Base-by-base conservation (phyloP, 2,113 vertebrate species). In the Tachycineta bicolor region DNA sequence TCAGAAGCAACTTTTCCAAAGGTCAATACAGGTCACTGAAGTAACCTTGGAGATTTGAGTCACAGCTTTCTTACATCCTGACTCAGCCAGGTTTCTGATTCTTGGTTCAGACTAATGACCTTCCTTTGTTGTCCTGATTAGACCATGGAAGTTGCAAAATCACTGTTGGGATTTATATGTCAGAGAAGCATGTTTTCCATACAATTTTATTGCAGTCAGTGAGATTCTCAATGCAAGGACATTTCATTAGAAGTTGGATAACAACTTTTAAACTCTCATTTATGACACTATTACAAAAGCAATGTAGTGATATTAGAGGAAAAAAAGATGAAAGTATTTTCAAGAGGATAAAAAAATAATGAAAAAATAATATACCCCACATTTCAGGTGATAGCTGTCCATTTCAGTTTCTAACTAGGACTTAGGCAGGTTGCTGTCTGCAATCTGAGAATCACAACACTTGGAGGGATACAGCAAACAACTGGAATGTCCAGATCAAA, bases 41-140 rank as follows among this genome's bases (percentile, higher is more conserved):
- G 31, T 52, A 73, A 88, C 84, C 85, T 83, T 53, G 34, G 87
- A 80, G 55, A 73, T 73, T 83, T 83, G 79, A 84, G 23, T 69
- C 79, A 62, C 67, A 74, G 53, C 74, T 91, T 84, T 82, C 83
- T 90, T 69, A 44, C 56, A 87, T 77, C 39, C 68, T 94, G 63
- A 77, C 28, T 91, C 71, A 94, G 63, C 46, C 47, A 70, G 74
- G 46, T 73, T 91, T 93, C 80, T 95, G 76, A 80, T 74, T 79
- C 58, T 83, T 53, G 29, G 63, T 80, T 94, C 33, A 56, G 39
- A 28, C 33, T 76, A 6, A 4, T 0, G 11, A 77, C 70, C 44
- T 87, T 80, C n/a, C 29, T 70, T 95, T 92, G 76, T 86, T 90
- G 92, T 71, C 21, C 10, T 52, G 39, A 85, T 80, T 44, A 86